Conservation (phyloP, 2,113 vertebrate species). For the Lasiurus borealis region DNA sequence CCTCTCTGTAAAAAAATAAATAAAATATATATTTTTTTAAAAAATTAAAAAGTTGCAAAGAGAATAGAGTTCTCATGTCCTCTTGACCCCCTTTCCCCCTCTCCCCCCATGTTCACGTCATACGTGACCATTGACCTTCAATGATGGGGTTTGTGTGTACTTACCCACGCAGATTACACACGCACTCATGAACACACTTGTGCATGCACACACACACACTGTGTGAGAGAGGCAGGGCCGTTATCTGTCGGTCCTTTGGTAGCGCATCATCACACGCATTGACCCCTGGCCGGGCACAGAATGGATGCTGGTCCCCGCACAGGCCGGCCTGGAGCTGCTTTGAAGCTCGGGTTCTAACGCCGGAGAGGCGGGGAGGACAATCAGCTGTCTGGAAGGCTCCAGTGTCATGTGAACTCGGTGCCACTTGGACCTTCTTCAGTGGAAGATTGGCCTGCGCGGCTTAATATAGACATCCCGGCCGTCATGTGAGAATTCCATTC, state of each 20-base stretch:
- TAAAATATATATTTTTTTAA: too few relatives aligned
- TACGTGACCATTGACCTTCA: not conserved
- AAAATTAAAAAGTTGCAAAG: not conserved
- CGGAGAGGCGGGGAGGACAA: slow-evolving; percentile 41
- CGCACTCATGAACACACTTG: rapidly evolving
- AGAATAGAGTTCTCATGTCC: slow-evolving; percentile 41
- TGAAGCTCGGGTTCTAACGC: slow-evolving; percentile 26
- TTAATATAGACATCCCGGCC: slow-evolving; percentile 85
- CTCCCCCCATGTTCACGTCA: not conserved
- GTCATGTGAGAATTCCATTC: slow-evolving; percentile 83
- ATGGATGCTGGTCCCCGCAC: not conserved
- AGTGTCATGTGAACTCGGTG: slow-evolving; percentile 81
- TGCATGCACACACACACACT: too few relatives aligned
- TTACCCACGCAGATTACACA: rapidly evolving
- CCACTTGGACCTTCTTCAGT: slow-evolving; percentile 87
- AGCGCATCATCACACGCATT: not conserved
- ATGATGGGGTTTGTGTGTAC: not conserved
- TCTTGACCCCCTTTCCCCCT: too few relatives aligned
- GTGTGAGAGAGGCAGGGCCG: not conserved
- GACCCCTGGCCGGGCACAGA: not conserved
- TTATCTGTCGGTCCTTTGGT: not conserved
- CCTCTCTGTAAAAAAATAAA: too few relatives aligned
- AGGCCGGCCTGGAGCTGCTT: slow-evolving; percentile 35
- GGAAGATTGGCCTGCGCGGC: slow-evolving; percentile 68
- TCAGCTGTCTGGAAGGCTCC: slow-evolving; percentile 70